These are phyloP conservation scores for Pogonocichla stellata DNA, from an alignment of 2,113 vertebrate genomes.

Conservation along the genomic window DNA sequence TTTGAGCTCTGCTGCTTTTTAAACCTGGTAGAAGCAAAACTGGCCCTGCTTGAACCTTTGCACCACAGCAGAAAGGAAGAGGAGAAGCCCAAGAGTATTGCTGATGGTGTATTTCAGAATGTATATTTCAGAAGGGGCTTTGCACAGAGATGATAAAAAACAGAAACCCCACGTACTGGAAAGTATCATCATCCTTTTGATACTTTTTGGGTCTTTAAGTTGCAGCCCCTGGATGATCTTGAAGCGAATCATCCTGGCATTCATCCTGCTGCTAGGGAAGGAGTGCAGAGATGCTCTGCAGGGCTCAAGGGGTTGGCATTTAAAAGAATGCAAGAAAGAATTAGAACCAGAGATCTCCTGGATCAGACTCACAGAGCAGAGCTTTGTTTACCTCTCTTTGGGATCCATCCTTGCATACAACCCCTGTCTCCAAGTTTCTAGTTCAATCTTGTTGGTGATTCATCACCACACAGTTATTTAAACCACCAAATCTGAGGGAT, in stretches of 20 bases:
- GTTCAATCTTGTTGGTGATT: not conserved
- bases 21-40: not conserved
- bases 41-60: not conserved
- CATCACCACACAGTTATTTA: not conserved
- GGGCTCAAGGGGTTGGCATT: not conserved
- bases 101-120: not conserved
- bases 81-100: not conserved
- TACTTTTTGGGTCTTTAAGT: not conserved
- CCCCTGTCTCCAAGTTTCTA: not conserved
- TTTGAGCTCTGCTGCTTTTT: slow-evolving; percentile 2
- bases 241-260: not conserved
- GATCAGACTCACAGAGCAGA: not conserved
- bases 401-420: not conserved
- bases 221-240: not conserved
- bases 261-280: not conserved
- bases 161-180: fast-evolving
- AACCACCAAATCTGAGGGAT: not conserved
- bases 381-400: not conserved
- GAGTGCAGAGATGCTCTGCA: not conserved
- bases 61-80: not conserved
- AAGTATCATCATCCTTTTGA: not conserved
- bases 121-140: not conserved
- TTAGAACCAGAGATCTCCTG: not conserved
- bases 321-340: not conserved
- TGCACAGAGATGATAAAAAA: not conserved